Conservation (phyloP, 2,113 vertebrate genomes). For the Microtus pennsylvanicus region DNA sequence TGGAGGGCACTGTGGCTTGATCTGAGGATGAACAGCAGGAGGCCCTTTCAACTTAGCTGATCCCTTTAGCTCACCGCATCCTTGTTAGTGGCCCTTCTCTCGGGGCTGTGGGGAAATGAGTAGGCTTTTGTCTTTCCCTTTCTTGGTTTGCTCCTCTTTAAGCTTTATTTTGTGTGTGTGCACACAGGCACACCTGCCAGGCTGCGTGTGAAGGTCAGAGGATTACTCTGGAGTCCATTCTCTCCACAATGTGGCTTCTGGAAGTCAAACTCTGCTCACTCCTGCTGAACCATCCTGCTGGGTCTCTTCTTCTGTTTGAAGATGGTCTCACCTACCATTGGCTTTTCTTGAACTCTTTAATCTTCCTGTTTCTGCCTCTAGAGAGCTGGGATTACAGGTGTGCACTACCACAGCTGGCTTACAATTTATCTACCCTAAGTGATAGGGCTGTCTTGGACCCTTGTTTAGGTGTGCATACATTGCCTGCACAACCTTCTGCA, state of each 20-base stretch:
- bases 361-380: background rate
- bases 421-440: background rate
- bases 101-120: background rate
- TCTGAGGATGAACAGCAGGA: background rate
- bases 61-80: background rate
- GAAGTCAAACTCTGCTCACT: background rate
- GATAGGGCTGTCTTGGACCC: background rate
- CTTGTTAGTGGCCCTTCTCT: too few species aligned
- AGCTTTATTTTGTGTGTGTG: background rate
- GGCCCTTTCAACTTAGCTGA: background rate
- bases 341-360: too few species aligned
- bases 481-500: background rate
- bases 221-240: background rate
- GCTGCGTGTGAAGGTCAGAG: background rate
- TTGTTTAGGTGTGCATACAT: rapidly evolving
- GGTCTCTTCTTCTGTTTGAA: background rate
- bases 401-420: background rate
- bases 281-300: background rate
- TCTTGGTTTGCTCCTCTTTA: background rate
- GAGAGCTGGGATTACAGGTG: background rate
- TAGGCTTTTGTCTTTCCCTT: background rate
- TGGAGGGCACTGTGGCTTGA: background rate
- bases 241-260: background rate
- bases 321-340: background rate
- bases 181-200: background rate